Base-by-base conservation (phyloP, 2,797 vertebrate genomes). In the Neopelma chrysocephalum region DNA sequence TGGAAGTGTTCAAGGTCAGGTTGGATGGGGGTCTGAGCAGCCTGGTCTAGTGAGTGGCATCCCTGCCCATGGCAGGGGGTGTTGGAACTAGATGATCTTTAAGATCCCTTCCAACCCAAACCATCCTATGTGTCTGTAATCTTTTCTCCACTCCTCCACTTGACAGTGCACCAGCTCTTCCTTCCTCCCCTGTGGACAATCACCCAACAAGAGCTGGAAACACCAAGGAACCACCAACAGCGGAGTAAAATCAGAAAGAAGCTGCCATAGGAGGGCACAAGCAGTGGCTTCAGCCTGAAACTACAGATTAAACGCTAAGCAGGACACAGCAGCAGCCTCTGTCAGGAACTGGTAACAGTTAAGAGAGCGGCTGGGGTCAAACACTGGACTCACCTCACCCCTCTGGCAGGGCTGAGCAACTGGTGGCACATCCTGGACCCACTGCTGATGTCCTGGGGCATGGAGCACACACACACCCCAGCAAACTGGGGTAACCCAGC, bases 381-480 rank as follows among this genome's bases (percentile, higher is more conserved):
- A 42, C 45, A 22, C 36, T 16, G 58, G 38, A 26, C 42, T 70
- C 16, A 2, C 13, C 56, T 58, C 76, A 78, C 17, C 36, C 1
- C 0, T n/a, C 40, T 1, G 1, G 31, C 31, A 47, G 26, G 26
- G 29, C 48, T 36, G n/a, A 73, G 54, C 23, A 62, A 43, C 36
- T 16, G 34, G 21, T 20, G 5, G 2, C 60, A 60, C 3, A 3
- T 21, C 38, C 54, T 5, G 1, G 40, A 82, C 10, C 18, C 57
- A 18, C 29, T 5, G 34, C 19, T 0, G 2, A 83, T 12, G 25
- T 5, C 20, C 29, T n/a, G 29, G 20, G 36, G 16, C 27, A 50
- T 0, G 2, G 34, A 54, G 15, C n/a, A 51, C 6, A 31, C 6
- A 31, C n/a, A 31, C 13, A 38, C 3, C 19, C 13, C 34, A 73